These are phyloP conservation scores for Tenthredo amoena DNA, from an alignment of 2,888 invertebrate species.

Conservation along the genomic window DNA sequence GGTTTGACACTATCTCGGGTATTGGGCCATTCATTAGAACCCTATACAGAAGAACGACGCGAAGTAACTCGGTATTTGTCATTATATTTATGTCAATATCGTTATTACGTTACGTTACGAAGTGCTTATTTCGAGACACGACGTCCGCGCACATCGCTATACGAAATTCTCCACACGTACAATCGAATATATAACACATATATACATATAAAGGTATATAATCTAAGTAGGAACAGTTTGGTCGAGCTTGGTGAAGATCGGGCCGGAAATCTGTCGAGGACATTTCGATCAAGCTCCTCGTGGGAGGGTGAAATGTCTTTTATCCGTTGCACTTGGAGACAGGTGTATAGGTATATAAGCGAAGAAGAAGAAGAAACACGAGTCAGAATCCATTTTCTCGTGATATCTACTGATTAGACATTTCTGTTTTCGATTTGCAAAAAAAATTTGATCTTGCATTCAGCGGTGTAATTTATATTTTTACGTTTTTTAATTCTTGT, in stretches of 20 bases:
- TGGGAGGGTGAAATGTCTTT: constrained; percentile 61
- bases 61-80: constrained; percentile 2
- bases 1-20: constrained; percentile 17
- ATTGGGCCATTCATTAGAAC: constrained; percentile 23
- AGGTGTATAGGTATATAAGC: not conserved
- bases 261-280: constrained; percentile 69
- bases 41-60: not conserved
- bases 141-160: not conserved
- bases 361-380: not conserved
- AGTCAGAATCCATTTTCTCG: not conserved
- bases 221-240: not conserved
- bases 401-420: not conserved
- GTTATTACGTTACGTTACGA: not conserved
- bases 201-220: not conserved
- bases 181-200: not conserved
- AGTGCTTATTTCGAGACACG: constrained; percentile 31
- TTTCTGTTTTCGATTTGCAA: too few relatives aligned
- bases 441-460: too few relatives aligned
- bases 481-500: not conserved
- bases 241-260: constrained; percentile 30
- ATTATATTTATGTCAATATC: constrained; percentile 47
- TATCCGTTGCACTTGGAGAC: constrained; percentile 17
- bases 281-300: constrained; percentile 76
- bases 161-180: not conserved
- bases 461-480: not conserved